phyloP scores from a whole-genome alignment of 2,888 invertebrate species.

The Choristoneura rosaceana region DNA sequence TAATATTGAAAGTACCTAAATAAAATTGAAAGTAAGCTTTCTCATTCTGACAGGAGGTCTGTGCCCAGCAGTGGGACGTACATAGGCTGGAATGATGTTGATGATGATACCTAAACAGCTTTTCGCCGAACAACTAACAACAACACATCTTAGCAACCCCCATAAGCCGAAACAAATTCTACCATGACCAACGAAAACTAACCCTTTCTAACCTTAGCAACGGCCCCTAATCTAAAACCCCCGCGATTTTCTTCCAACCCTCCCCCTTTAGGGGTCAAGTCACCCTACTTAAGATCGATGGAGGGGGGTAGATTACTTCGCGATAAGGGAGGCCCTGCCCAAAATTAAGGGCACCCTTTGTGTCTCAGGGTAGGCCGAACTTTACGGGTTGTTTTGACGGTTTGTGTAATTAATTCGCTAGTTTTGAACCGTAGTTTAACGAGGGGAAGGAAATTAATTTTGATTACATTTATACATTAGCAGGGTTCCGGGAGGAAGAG shows the following conservation, averaged over 20 bases:
- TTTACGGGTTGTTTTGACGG: conserved; percentile 82
- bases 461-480: conserved; percentile 57
- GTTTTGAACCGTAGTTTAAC: conserved; percentile 79
- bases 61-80: too few relatives aligned
- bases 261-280: conserved; percentile 74
- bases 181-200: conserved; percentile 77
- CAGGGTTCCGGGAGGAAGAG: conserved; percentile 44
- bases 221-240: conserved; percentile 67
- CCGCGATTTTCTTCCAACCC: conserved; percentile 80
- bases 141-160: conserved; percentile 18
- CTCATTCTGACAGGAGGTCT: too few relatives aligned
- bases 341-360: conserved; percentile 76
- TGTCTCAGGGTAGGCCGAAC: conserved; percentile 77
- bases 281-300: conserved; percentile 85
- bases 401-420: conserved; percentile 85
- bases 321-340: conserved; percentile 79
- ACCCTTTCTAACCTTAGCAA: conserved; percentile 70
- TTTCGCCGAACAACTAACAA: not conserved
- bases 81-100: too few relatives aligned
- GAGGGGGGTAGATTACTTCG: conserved; percentile 79
- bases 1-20: too few relatives aligned
- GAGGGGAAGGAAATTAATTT: conserved; percentile 75
- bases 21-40: too few relatives aligned
- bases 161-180: conserved; percentile 45
- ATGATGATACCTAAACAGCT: not conserved